Evolutionary conservation across 2,797 vertebrate species (phyloP), one percentile per base, ranked within the genome.

Genomic region (Heteromormyrus szaboi): DNA sequence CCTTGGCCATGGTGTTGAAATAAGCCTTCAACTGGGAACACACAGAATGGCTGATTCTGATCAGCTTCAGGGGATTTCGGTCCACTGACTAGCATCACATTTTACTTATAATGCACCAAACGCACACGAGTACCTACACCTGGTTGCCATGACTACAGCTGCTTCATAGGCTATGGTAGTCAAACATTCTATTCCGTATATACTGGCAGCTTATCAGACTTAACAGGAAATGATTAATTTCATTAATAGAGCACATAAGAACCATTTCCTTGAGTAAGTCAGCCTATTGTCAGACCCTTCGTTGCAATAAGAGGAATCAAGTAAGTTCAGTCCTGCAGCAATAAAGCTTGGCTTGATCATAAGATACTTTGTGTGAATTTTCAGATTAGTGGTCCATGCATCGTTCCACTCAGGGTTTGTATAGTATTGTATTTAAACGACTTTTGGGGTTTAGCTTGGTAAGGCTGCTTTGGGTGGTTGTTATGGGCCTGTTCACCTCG

Each of bases 81-180:
- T 50, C 68, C 25, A 88, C 62, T 37, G 25, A 72, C 79, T 85
- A 29, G 19, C 79, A 83, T 48, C 48, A 29, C 81, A 29, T 48
- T 22, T 12, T 85, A 85, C 11, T 84, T 22, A 48, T 88, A 89
- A 54, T 51, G 25, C 81, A 5, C 22, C 14, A 14, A 62, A 44
- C 17, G 76, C 90, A 87, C 62, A 41, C 89, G 88, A 90, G 90
- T 88, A 90, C 81, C 89, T 90, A 89, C 90, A 91, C 17, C 48
- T 89, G 87, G 93, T 94, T 92, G 93, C 94, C 93, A 94, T 94
- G 94, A 93, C 93, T 90, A 93, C 92, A 17, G 62, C 89, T 81
- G 85, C 83, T 91, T 92, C 91, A 65, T 87, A 92, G 90, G 25
- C 17, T 25, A 19, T 56, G 29, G 54, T 50, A 33, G 25, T 56